These are phyloP conservation scores for Brachyrhaphis roseni DNA, from an alignment of 2,797 vertebrate species.

Conservation along the genomic window DNA sequence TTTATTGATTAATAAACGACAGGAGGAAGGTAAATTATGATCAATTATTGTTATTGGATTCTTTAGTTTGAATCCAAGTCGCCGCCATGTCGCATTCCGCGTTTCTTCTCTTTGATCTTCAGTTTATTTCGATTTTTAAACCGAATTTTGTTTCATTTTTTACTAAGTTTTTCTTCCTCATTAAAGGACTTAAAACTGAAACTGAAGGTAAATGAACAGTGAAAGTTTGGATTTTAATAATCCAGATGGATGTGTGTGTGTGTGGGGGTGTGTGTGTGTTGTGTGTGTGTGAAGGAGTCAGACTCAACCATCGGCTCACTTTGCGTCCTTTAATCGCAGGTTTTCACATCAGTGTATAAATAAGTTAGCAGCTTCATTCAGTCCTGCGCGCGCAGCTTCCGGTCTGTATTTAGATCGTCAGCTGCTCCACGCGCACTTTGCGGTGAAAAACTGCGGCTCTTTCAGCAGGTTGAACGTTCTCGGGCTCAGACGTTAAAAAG, in stretches of 20 bases:
- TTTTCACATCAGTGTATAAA: constrained; percentile 81
- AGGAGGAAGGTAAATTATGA: too few relatives aligned
- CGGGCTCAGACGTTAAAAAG: background rate
- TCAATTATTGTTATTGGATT: background rate
- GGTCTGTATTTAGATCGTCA: background rate
- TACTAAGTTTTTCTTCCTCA: background rate
- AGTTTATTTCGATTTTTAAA: background rate
- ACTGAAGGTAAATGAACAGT: background rate
- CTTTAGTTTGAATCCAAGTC: too few relatives aligned
- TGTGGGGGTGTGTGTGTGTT: background rate
- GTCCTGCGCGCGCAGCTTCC: background rate
- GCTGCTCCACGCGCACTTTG: background rate
- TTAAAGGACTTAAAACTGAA: background rate
- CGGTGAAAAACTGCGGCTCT: background rate
- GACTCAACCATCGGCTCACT: background rate
- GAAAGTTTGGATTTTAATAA: background rate
- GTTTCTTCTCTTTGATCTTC: background rate
- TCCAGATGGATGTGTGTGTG: background rate
- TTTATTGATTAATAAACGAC: background rate
- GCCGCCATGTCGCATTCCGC: background rate
- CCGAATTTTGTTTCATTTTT: background rate
- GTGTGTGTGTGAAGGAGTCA: constrained; percentile 3
- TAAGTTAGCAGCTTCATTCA: constrained; percentile 85
- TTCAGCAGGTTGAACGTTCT: background rate
- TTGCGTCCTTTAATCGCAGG: constrained; percentile 53